Conservation (phyloP, 2,113 vertebrate genomes). For the Reinhardtius hippoglossoides region DNA sequence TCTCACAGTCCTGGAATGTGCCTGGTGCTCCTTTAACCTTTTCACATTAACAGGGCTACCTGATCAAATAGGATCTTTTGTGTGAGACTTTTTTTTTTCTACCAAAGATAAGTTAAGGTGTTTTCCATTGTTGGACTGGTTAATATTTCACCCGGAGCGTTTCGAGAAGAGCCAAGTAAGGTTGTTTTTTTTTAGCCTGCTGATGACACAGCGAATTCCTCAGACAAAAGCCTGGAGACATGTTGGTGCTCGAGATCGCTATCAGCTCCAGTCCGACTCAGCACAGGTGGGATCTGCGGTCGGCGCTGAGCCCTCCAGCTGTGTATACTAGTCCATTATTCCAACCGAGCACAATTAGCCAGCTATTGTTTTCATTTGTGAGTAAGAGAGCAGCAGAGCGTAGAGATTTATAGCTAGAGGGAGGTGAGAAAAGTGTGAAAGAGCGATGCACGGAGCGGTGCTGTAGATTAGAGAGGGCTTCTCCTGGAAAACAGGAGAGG, state of each 20-base stretch:
- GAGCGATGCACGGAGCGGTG: constrained; percentile 41
- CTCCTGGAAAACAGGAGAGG: constrained; percentile 47
- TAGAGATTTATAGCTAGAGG: constrained; percentile 61
- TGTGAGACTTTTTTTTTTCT: not conserved
- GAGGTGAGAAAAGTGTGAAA: constrained; percentile 30
- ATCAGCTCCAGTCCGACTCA: constrained; percentile 57
- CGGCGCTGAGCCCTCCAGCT: constrained; percentile 67
- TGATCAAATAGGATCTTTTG: constrained; percentile 28
- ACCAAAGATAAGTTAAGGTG: constrained; percentile 50
- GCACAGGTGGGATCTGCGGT: constrained; percentile 74
- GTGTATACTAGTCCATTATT: constrained; percentile 71
- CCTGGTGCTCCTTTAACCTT: constrained; percentile 44
- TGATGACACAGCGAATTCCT: constrained; percentile 77
- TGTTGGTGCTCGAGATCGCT: constrained; percentile 74
- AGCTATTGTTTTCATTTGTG: constrained; percentile 73
- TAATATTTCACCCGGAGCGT: constrained; percentile 53
- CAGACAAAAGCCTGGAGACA: constrained; percentile 63
- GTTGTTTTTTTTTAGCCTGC: constrained; percentile 50
- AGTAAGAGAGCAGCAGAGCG: constrained; percentile 37
- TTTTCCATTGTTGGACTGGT: constrained; percentile 40
- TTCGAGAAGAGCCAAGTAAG: constrained; percentile 48
- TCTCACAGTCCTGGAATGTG: constrained; percentile 77
- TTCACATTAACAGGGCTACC: constrained; percentile 25
- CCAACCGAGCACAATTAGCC: constrained; percentile 74
- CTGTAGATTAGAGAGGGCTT: constrained; percentile 57